Evolutionary conservation across 2,888 invertebrate species (phyloP).

Genomic region (Smittia sp.): DNA sequence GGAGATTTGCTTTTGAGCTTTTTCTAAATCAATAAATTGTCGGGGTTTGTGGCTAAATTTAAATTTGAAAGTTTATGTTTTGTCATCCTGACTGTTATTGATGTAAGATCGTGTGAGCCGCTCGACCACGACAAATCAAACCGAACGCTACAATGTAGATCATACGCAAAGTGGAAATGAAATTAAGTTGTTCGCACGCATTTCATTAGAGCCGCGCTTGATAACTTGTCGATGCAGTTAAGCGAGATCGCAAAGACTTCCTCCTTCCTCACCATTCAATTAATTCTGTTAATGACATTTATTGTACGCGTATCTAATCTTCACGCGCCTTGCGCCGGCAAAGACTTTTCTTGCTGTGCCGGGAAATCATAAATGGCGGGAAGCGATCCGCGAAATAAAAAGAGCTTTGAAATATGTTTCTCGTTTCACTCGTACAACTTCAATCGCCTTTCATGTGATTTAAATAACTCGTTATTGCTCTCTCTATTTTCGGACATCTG

Average conservation of each 20-base stretch:
- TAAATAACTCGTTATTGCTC: conserved; percentile 8
- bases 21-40: too few relatives aligned
- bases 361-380: conserved; percentile 41
- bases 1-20: background rate
- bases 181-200: conserved; percentile 39
- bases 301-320: conserved; percentile 5
- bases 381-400: conserved; percentile 29
- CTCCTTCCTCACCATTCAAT: background rate
- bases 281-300: background rate
- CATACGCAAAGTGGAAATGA: conserved; percentile 22
- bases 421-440: background rate
- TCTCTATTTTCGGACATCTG: background rate
- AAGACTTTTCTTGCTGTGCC: background rate
- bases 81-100: too few relatives aligned
- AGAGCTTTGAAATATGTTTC: background rate
- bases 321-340: background rate
- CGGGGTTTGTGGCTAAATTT: too few relatives aligned
- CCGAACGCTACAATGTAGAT: background rate
- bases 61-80: too few relatives aligned
- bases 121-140: background rate
- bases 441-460: conserved; percentile 34
- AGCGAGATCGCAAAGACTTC: background rate
- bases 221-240: conserved; percentile 19
- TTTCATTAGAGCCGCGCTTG: background rate
- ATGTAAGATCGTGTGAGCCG: too few relatives aligned